Conservation (phyloP, 2,797 vertebrate genomes). For the Chaunax sp. region DNA sequence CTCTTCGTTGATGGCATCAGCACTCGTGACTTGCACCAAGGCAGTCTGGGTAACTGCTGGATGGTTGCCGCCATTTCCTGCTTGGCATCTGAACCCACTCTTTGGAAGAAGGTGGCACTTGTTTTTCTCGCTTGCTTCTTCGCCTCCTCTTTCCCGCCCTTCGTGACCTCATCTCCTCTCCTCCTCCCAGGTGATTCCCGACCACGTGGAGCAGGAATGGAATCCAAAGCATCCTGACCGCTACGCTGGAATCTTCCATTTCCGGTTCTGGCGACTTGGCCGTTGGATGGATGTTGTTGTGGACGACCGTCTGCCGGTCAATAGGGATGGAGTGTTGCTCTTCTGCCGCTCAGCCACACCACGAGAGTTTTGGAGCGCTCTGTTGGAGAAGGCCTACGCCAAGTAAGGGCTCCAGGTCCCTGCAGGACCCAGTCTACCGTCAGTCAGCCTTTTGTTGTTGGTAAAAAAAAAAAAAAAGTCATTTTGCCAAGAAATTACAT, state of each 20-base stretch:
- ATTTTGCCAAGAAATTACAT: background rate
- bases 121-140: background rate
- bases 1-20: slow-evolving; percentile 89
- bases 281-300: slow-evolving; percentile 85
- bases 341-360: slow-evolving; percentile 86
- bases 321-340: slow-evolving; percentile 80
- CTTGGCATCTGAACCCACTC: slow-evolving; percentile 83
- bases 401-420: slow-evolving; percentile 71
- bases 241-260: slow-evolving; percentile 88
- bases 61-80: slow-evolving; percentile 90
- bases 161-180: background rate
- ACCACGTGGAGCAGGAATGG: slow-evolving; percentile 87
- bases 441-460: too few relatives aligned
- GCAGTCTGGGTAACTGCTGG: slow-evolving; percentile 91
- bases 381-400: slow-evolving; percentile 88
- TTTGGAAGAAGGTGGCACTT: slow-evolving; percentile 83
- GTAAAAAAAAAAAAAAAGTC: too few relatives aligned
- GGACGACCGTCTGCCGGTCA: slow-evolving; percentile 86
- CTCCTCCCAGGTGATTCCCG: slow-evolving; percentile 84
- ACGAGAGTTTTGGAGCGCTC: slow-evolving; percentile 87
- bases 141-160: background rate
- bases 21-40: slow-evolving; percentile 88
- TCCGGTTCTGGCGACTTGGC: slow-evolving; percentile 88
- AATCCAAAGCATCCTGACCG: slow-evolving; percentile 75
- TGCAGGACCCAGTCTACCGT: background rate